Conservation (phyloP, 2,797 vertebrate species). For the Dendrocincla tyrannina region DNA sequence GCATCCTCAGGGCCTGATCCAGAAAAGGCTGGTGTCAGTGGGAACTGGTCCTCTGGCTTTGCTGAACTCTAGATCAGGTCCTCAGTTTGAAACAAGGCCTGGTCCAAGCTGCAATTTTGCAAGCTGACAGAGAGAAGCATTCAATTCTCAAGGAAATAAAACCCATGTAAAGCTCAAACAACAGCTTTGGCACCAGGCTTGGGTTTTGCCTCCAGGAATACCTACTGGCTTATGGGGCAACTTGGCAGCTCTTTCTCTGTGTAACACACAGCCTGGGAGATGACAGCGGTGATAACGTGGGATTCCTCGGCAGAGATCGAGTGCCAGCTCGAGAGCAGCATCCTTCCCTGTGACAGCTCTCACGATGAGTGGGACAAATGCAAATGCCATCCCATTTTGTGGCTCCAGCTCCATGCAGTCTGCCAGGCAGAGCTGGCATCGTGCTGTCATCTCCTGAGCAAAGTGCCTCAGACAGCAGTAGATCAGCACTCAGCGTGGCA, state of each 20-base stretch:
- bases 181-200: not conserved
- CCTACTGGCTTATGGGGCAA: not conserved
- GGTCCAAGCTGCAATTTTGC: not conserved
- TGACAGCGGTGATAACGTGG: not conserved
- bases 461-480: not conserved
- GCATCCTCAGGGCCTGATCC: not conserved
- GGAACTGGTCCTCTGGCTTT: not conserved
- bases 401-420: not conserved
- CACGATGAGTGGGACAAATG: not conserved
- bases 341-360: not conserved
- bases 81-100: not conserved
- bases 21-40: rapidly evolving
- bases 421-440: not conserved
- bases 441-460: not conserved
- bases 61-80: not conserved
- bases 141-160: not conserved
- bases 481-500: not conserved
- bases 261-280: not conserved
- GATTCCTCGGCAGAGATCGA: not conserved
- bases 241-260: not conserved
- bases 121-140: not conserved
- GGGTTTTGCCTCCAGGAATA: not conserved
- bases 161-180: not conserved
- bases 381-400: not conserved
- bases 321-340: not conserved